Evolutionary conservation across 2,113 vertebrate species (phyloP).

Genomic region (Rhynchomys soricoides): DNA sequence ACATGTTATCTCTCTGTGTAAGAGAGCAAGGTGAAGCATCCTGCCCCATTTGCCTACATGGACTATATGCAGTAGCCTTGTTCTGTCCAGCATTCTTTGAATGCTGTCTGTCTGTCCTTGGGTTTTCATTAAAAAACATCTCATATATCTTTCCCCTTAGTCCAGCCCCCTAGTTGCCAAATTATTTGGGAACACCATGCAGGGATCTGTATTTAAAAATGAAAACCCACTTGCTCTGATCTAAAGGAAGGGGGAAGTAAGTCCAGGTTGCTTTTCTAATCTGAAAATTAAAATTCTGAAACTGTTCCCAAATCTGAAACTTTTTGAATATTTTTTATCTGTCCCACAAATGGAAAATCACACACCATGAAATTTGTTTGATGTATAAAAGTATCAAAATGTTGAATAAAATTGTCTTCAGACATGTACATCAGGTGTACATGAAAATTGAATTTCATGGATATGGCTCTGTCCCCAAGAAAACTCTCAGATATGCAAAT

Average conservation of each 20-base stretch:
- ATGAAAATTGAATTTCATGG: background rate
- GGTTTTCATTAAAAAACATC: background rate
- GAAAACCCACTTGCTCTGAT: background rate
- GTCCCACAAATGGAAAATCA: background rate
- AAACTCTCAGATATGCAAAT: background rate
- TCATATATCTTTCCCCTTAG: background rate
- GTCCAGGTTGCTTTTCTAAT: background rate
- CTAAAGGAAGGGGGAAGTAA: background rate
- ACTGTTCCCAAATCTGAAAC: background rate
- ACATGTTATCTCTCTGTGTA: background rate
- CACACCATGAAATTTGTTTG: background rate
- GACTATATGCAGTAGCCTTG: background rate
- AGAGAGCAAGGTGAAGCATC: background rate
- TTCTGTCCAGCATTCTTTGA: background rate
- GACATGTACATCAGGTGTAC: background rate
- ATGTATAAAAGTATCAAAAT: background rate
- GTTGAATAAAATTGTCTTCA: background rate
- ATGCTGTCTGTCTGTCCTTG: background rate
- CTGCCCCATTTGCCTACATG: rapidly evolving
- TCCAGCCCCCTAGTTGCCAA: background rate
- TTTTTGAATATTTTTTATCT: background rate
- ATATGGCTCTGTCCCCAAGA: background rate
- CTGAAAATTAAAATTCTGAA: background rate
- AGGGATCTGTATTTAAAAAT: background rate
- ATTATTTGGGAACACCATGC: background rate